A percentile compares a stretch with the other conserved stretches of the same genome.
phyloP scores from a whole-genome alignment of 2,888 invertebrate species.

The Drosophila lacicola region DNA sequence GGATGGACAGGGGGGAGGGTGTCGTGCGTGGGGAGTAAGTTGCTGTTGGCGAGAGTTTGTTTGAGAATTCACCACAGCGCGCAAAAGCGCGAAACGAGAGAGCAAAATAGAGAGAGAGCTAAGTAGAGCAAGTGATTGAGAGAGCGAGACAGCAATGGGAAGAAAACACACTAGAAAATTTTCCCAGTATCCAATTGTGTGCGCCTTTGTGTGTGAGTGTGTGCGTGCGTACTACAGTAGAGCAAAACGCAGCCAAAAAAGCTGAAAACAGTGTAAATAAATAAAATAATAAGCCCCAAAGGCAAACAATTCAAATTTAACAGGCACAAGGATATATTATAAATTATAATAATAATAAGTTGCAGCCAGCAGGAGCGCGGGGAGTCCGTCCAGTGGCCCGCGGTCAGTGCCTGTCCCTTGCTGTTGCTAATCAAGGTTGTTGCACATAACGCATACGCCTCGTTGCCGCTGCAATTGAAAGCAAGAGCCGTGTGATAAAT shows the following conservation, averaged over 20 bases:
- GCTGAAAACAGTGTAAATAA: conserved; percentile 28
- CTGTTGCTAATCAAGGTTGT: conserved; percentile 42
- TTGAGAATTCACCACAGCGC: conserved; percentile 57
- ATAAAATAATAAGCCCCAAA: conserved; percentile 21
- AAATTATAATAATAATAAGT: conserved; percentile 39
- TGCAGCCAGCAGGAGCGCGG: conserved; percentile 12
- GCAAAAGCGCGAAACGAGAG: conserved; percentile 25
- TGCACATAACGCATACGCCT: conserved; percentile 43
- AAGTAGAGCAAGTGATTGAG: neutral
- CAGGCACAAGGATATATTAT: conserved; percentile 66
- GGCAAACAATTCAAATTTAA: conserved; percentile 29
- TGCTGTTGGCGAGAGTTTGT: conserved; percentile 19
- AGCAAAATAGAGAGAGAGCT: conserved; percentile 22
- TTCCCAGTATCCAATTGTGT: conserved; percentile 48
- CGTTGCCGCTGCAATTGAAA: conserved; percentile 18
- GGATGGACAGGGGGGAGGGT: conserved; percentile 1
- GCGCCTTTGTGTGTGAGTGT: neutral
- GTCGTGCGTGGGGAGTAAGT: conserved; percentile 3
- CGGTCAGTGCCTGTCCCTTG: conserved; percentile 13
- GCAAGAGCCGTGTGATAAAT: conserved; percentile 48
- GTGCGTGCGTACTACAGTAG: conserved; percentile 23
- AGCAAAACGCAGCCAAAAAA: conserved; percentile 37
- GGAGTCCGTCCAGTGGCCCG: conserved; percentile 4
- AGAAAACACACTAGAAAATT: conserved; percentile 28
- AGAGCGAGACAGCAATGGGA: conserved; percentile 8